Conservation (phyloP, 2,797 vertebrate species). For the Megaceryle alcyon region DNA sequence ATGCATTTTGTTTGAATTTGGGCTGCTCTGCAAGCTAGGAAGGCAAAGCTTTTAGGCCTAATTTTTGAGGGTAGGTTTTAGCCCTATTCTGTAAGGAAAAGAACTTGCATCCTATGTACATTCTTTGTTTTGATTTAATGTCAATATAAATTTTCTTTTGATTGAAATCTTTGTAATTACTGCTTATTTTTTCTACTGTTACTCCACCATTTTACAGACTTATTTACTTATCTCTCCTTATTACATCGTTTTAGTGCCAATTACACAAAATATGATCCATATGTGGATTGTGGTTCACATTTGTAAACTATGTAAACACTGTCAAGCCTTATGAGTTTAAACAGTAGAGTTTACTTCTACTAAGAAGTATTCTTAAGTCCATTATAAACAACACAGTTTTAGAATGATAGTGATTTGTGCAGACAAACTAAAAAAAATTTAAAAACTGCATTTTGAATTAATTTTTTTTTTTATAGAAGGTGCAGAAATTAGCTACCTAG, state of each 20-base stretch:
- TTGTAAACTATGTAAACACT: slow-evolving; percentile 70
- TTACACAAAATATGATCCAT: slow-evolving; percentile 59
- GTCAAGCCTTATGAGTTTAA: slow-evolving; percentile 64
- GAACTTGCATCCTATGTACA: not conserved
- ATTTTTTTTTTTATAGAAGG: not conserved
- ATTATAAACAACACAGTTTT: slow-evolving; percentile 45
- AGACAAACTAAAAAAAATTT: not conserved
- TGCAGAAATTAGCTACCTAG: not conserved
- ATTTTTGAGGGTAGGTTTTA: not conserved
- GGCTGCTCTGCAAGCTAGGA: not conserved
- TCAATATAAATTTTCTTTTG: slow-evolving; percentile 39
- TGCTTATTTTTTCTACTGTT: slow-evolving; percentile 56
- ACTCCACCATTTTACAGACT: slow-evolving; percentile 25
- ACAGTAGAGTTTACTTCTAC: slow-evolving; percentile 47
- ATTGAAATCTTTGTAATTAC: slow-evolving; percentile 50
- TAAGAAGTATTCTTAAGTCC: slow-evolving; percentile 16
- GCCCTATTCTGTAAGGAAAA: not conserved
- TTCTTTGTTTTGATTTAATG: slow-evolving; percentile 30
- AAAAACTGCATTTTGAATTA: too few relatives aligned
- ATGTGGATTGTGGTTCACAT: slow-evolving; percentile 53
- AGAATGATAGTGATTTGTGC: not conserved
- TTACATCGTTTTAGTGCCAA: slow-evolving; percentile 49
- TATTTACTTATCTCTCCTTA: slow-evolving; percentile 57
- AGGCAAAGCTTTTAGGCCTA: not conserved
- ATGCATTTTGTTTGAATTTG: accelerated